phyloP scores from a whole-genome alignment of 2,113 vertebrate species.

The Laticauda laticaudata region DNA sequence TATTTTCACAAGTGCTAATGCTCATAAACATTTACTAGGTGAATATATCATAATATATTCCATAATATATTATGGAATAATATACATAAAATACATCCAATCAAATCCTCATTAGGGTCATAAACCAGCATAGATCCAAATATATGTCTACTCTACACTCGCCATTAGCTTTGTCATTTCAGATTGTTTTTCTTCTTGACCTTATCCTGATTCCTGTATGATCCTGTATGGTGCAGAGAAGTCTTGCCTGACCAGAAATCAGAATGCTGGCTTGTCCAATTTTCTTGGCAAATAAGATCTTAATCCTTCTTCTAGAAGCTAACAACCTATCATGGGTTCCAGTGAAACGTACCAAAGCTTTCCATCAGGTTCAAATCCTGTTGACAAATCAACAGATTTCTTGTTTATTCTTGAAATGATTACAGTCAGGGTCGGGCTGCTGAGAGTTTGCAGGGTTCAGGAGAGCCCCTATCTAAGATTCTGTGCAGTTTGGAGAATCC shows the following conservation, averaged over 20 bases:
- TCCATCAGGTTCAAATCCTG: slow-evolving; percentile 68
- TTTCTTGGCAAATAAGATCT: background rate
- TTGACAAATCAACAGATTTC: slow-evolving; percentile 73
- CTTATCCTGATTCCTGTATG: background rate
- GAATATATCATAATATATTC: rapidly evolving
- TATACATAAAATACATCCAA: background rate
- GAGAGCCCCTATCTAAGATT: too few species aligned
- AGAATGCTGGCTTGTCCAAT: background rate
- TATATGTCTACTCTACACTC: background rate
- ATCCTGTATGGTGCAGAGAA: background rate
- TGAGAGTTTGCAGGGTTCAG: too few species aligned
- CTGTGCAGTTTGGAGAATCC: too few species aligned
- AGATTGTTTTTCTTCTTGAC: background rate
- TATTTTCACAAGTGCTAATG: background rate
- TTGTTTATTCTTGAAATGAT: slow-evolving; percentile 85
- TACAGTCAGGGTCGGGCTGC: slow-evolving; percentile 55
- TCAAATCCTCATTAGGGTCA: background rate
- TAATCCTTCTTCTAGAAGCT: slow-evolving; percentile 23
- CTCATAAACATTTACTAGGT: background rate
- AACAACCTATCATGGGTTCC: slow-evolving; percentile 15
- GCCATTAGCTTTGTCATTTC: background rate
- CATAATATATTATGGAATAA: background rate
- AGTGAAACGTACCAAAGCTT: slow-evolving; percentile 22
- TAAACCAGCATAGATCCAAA: background rate
- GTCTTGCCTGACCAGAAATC: background rate